Percentiles rank a stretch among this genome's conserved stretches.
Evolutionary conservation across 1,140 invertebrate species (phyloP).

Genomic region (Ostrea denselamellosa): DNA sequence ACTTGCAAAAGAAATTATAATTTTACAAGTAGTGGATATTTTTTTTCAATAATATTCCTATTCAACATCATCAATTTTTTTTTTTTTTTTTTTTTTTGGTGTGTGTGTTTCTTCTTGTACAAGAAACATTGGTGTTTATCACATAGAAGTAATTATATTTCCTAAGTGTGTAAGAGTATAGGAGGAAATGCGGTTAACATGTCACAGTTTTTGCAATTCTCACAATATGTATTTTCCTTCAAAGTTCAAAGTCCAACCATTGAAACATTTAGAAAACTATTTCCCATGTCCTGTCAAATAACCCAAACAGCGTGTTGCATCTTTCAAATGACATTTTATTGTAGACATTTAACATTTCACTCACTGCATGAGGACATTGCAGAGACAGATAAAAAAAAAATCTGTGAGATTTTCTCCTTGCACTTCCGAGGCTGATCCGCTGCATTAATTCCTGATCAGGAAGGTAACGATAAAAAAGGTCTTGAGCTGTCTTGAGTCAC

Average conservation of each 20-base stretch:
- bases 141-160: background rate
- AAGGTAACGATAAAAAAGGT: background rate
- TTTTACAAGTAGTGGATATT: no score
- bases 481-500: background rate
- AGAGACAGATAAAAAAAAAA: no score
- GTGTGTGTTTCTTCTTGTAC: no score
- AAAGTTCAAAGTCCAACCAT: slow-evolving; percentile 10
- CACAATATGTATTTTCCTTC: background rate
- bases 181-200: background rate
- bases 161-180: background rate
- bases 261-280: background rate
- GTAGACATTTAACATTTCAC: no score
- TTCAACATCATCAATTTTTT: no score
- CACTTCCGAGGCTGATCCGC: background rate
- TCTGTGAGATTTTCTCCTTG: no score
- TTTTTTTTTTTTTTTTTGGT: no score
- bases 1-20: no score
- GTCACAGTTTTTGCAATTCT: background rate
- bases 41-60: no score
- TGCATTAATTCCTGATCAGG: background rate
- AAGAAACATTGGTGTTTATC: background rate
- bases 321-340: background rate
- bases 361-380: no score
- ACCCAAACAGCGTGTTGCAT: background rate
- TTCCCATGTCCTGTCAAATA: slow-evolving; percentile 11